Base-by-base conservation (phyloP, 2,113 vertebrate species). In the Crotophaga sulcirostris region DNA sequence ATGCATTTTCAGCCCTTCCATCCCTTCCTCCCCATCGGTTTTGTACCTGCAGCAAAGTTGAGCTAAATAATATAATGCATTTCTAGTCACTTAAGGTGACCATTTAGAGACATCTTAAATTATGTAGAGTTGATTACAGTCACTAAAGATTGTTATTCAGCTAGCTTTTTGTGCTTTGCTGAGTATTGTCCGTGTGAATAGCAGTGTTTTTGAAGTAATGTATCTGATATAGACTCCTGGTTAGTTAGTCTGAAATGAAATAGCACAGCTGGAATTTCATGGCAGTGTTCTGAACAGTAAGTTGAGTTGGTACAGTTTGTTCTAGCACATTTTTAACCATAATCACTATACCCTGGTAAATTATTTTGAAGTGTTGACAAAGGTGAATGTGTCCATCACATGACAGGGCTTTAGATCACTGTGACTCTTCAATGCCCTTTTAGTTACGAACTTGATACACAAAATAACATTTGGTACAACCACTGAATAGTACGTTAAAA, bases 281-380 rank as follows among this genome's bases (percentile, higher is more conserved):
- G 1, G 13, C 55, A 0, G 0, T 31, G 17, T 79, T 89, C 26
- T 0, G 2, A 19, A 73, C 40, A 8, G 49, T 82, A 42, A 52
- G 44, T 38, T 36, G 33, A 74, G 6, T 85, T 52, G 49, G 38
- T 79, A 21, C 34, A 62, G n/a, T 77, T 88, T 0, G 0, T 93
- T 87, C 1, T 14, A 74, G 47, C 28, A 74, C 8, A 3, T 42
- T 87, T 90, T 91, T 77, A 85, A 72, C 51, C 28, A 9, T 79
- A 44, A 79, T 67, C 4, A 1, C 16, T 51, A 6, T 66, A 56
- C 31, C 25, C 8, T 83, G 18, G 31, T 90, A 54, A 82, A 79
- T 36, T 49, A 34, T 66, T 76, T 80, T 88, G 36, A n/a, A 23
- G 7, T 69, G 15, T 62, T 90, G 40, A 60, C 49, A 76, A 58